Base-by-base conservation (phyloP, 1,140 invertebrate genomes). In the Lamellibrachia luymesi region DNA sequence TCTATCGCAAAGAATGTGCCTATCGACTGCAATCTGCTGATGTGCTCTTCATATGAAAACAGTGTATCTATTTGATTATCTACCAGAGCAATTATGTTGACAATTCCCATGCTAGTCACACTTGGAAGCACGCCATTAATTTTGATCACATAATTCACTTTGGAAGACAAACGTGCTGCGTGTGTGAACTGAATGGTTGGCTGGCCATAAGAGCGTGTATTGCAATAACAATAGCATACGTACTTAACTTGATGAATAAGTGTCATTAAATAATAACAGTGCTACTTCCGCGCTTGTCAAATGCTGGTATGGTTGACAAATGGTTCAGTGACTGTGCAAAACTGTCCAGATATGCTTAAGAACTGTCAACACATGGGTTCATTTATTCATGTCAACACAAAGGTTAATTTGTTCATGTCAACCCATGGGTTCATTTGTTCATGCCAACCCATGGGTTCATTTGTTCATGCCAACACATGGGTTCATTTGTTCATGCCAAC, bases 171-270 rank as follows among this genome's bases (percentile, higher is more conserved):
- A 80, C 13, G 4, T 80, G 25, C 64, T 80, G 64, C 64, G 64
- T 80, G 64, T 80, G 64, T 22, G 64, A 10, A 22, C 8, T 22
- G 17, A 4, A 80, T 80, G 64, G 13, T 17, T 80, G 64, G 25
- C 64, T 80, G 64, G 64, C 25, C 64, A 80, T 22, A 80, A 8
- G 2, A 22, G 13, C 13, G 17, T 10, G 13, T 8, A 80, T 10
- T 80, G 64, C 64, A 80, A 80, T 80, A 80, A 80, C 64, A 80
- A 80, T 80, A 80, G 64, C 64, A 80, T 80, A 80, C 13, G 64
- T 80, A 80, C 64, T 80, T 80, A 80, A 80, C 64, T 80, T 80
- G 64, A 80, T 80, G 64, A 80, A 80, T 80, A 80, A 80, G 64
- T 80, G 64, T 80, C 64, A 80, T 80, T 80, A 80, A 80, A 80